Evolutionary conservation across 2,113 vertebrate species (phyloP), one percentile per base, ranked within the genome.

Genomic region (Columba janthina): DNA sequence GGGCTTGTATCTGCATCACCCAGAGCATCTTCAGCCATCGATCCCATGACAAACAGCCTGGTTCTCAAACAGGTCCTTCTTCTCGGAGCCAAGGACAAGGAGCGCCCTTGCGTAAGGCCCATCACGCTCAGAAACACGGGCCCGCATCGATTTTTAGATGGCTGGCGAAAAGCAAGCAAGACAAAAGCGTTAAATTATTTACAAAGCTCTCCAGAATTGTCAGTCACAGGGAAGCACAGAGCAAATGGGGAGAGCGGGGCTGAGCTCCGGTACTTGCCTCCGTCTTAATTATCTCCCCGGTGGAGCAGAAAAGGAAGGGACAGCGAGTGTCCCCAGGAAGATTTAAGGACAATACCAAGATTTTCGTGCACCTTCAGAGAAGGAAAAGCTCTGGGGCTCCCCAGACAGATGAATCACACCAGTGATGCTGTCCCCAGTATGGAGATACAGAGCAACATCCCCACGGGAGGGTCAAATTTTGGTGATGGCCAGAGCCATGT

Each of bases 131-230:
- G 13, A 46, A 73, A 36, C 83, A 66, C 36, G 26, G 0, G 2
- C 76, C 53, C 3, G 1, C 86, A 87, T 95, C 50, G 94, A 95
- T 95, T 94, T 94, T 92, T 34, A 57, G 61, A 69, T 29, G 80
- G 71, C 62, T 3, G 16, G 84, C 18, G 84, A 75, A 81, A 61
- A 93, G 89, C 93, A 65, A 89, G 94, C 96, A 84, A 91, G 90
- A 72, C 36, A 87, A 69, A 93, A 75, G 84, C 19, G 2, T 53
- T 93, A 71, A 84, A 87, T 95, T 95, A 95, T 97, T 97, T 94
- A 96, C 94, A 85, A 31, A 77, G 62, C 91, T 75, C 94, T 34
- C 73, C 32, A 81, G 89, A 79, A 48, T 10, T 67, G 84, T 69
- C 91, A 96, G 76, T 81, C 86, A 12, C 1, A 12, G 78, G 82